Evolutionary conservation across 2,888 invertebrate species (phyloP).

Genomic region (Phorcus lineatus): DNA sequence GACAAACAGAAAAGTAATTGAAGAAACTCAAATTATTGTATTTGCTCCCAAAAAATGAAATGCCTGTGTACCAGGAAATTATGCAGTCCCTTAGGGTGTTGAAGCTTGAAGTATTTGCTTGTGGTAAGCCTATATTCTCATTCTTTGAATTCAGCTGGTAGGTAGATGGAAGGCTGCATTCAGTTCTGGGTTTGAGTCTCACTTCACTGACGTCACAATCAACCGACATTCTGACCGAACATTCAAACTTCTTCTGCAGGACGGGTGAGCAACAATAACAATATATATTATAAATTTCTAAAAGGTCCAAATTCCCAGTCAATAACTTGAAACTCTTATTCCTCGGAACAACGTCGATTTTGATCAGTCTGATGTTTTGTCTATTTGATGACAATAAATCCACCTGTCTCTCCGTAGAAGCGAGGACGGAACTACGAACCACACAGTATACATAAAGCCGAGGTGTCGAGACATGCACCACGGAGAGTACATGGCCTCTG

Average conservation of each 20-base stretch:
- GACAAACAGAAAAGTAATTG: too few relatives aligned
- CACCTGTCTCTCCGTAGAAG: neutral
- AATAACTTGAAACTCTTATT: too few relatives aligned
- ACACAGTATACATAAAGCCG: conserved; percentile 20
- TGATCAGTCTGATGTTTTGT: too few relatives aligned
- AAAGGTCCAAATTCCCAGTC: too few relatives aligned
- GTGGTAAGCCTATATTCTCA: too few relatives aligned
- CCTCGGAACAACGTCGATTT: too few relatives aligned
- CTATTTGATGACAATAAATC: neutral
- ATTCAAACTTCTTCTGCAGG: conserved; percentile 13
- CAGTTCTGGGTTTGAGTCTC: conserved; percentile 30
- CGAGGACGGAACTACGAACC: neutral
- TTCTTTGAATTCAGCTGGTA: conserved; percentile 40
- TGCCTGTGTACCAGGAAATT: too few relatives aligned
- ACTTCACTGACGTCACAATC: conserved; percentile 35
- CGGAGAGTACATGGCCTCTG: conserved; percentile 30
- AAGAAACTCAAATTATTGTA: too few relatives aligned
- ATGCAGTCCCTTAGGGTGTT: too few relatives aligned
- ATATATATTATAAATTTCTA: too few relatives aligned
- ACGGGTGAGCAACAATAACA: neutral
- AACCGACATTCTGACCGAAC: conserved; percentile 6
- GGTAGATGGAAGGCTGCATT: conserved; percentile 44
- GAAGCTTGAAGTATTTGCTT: too few relatives aligned
- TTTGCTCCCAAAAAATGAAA: too few relatives aligned
- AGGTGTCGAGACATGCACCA: neutral